Percentiles rank a stretch among this genome's conserved stretches.
Conservation (phyloP, 1,140 invertebrate genomes). For the Drosophila littoralis region DNA sequence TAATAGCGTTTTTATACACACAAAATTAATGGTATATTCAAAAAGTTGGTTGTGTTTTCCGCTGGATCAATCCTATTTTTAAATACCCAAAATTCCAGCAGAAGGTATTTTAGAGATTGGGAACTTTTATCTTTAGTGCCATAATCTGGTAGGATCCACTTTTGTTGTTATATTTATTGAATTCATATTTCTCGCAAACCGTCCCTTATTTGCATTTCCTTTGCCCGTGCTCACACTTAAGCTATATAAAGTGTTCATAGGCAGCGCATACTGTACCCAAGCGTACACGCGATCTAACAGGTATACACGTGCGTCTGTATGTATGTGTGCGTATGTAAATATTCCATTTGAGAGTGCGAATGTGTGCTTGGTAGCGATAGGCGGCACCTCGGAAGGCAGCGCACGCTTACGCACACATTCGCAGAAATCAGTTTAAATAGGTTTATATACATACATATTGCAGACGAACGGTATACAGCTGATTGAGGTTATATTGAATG, state of each 20-base stretch:
- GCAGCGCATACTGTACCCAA: constrained; percentile 3
- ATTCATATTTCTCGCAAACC: too few species aligned
- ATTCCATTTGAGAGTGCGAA: not conserved
- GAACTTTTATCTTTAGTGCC: too few species aligned
- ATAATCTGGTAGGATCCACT: too few species aligned
- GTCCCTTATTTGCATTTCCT: too few species aligned
- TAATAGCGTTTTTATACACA: constrained; percentile 70
- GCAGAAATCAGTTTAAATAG: too few species aligned
- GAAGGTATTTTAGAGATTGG: too few species aligned
- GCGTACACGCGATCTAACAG: constrained; percentile 27
- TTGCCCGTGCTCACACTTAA: too few species aligned
- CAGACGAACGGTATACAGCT: not conserved
- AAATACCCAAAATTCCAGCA: too few species aligned
- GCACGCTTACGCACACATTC: constrained; percentile 7
- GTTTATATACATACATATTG: constrained; percentile 9
- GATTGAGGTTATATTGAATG: constrained; percentile 61
- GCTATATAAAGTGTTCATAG: not conserved
- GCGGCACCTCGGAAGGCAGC: constrained; percentile 6
- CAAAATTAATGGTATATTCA: too few species aligned
- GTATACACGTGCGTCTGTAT: constrained; percentile 24
- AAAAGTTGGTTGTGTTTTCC: too few species aligned
- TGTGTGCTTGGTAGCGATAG: constrained; percentile 9
- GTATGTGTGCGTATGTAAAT: not conserved
- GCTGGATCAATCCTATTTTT: too few species aligned
- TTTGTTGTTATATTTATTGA: too few species aligned